Conservation (phyloP, 35 echinoderm and acorn worm species). For the Ptychodera flava region DNA sequence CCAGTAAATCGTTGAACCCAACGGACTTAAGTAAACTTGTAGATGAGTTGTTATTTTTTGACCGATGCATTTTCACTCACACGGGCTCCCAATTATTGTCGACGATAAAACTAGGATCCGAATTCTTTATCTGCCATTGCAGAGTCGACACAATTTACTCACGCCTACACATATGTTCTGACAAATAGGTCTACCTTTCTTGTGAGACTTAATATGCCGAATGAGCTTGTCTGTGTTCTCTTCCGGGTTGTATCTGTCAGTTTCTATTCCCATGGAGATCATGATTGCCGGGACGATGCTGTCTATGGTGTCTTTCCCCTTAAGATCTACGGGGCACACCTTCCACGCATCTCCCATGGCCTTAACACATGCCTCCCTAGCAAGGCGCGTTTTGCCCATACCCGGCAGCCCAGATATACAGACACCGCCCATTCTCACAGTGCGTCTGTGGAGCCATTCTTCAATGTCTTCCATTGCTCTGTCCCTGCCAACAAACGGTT, state of each 20-base stretch:
- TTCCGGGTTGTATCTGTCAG: not conserved
- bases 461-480: not conserved
- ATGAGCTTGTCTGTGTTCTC: not conserved
- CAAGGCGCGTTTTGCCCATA: constrained; percentile 83
- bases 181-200: not conserved
- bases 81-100: too few relatives aligned
- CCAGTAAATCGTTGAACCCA: too few relatives aligned
- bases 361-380: constrained; percentile 60
- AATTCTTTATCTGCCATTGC: too few relatives aligned
- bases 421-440: not conserved
- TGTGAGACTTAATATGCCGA: not conserved
- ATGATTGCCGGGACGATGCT: constrained; percentile 68
- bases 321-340: not conserved
- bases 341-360: not conserved
- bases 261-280: constrained; percentile 50
- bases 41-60: too few relatives aligned
- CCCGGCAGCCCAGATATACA: constrained; percentile 90
- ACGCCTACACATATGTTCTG: too few relatives aligned
- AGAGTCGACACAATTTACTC: too few relatives aligned
- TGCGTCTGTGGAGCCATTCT: not conserved
- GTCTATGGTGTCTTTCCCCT: constrained; percentile 34
- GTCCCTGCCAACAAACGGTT: not conserved
- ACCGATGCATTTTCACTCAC: too few relatives aligned
- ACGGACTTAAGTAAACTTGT: too few relatives aligned
- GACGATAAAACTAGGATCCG: too few relatives aligned